Base-by-base conservation (phyloP, 2,113 vertebrate genomes). In the Corythoichthys intestinalis region DNA sequence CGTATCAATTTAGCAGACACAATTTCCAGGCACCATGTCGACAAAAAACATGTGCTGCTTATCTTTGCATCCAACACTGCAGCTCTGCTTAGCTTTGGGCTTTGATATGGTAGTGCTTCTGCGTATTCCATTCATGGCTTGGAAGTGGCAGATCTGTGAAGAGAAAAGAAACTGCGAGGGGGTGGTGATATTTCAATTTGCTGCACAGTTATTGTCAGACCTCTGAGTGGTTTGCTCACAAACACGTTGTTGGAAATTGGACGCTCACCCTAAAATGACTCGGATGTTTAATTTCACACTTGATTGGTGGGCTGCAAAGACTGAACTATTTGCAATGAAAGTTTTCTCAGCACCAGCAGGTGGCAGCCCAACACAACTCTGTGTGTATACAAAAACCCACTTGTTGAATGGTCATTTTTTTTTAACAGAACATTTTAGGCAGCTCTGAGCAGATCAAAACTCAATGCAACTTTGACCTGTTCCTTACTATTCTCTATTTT, bases 311-410 rank as follows among this genome's bases (percentile, higher is more conserved):
- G n/a, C 50, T 53, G 17, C 52, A 54, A 17, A 54, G 9, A 54
- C 17, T 9, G 6, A 54, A 54, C 12, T 50, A 50, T 50, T 50
- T 50, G 52, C n/a, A 54, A 20, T 20, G 3, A 28, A 54, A 28
- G n/a, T 54, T 20, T 54, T 53, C 28, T 4, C 17, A 5, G 2
- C 52, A 77, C 77, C 79, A 83, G 73, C 68, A 73, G 82, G 72
- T 79, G 82, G 81, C 78, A 79, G 58, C 67, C 39, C 38, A 56
- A 17, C 20, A 48, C 48, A 10, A 69, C 38, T 66, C 52, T n/a
- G 8, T 2, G 3, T 62, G 44, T 52, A 15, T 8, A 44, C 41
- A 47, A 69, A 48, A 66, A 60, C 4, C 58, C 2, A 44, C 38
- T 53, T 66, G 12, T 49, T 72, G 9, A 78, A 61, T 35, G 6